Evolutionary conservation across 2,888 invertebrate species (phyloP).

Genomic region (Hyalella azteca): DNA sequence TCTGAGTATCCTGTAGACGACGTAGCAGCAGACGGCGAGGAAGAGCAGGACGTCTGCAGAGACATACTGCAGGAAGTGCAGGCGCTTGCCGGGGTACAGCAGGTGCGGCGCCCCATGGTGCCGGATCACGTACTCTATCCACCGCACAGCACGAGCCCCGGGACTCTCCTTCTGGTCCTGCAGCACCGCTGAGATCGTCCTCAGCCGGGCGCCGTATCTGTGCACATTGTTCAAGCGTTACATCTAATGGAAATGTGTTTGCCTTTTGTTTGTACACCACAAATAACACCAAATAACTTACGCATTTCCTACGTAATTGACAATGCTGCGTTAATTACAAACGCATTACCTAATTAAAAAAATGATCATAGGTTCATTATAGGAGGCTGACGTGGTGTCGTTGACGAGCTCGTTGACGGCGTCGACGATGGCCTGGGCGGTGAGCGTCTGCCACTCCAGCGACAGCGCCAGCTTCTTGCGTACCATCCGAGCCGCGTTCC

Average conservation of each 20-base stretch:
- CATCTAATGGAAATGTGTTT: too few species aligned
- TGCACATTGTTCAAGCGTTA: background rate
- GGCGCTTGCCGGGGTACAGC: slow-evolving; percentile 38
- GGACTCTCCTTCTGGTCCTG: slow-evolving; percentile 35
- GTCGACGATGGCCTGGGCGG: slow-evolving; percentile 32
- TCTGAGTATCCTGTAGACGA: background rate
- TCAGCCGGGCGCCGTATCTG: background rate
- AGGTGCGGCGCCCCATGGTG: slow-evolving; percentile 3
- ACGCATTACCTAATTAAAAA: too few species aligned
- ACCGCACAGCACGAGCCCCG: slow-evolving; percentile 43
- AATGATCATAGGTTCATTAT: too few species aligned
- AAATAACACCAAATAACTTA: too few species aligned
- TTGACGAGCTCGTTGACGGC: slow-evolving; percentile 24
- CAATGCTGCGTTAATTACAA: too few species aligned
- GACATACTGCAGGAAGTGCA: slow-evolving; percentile 43
- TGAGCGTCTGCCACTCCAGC: slow-evolving; percentile 38
- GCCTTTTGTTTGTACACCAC: too few species aligned
- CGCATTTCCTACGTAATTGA: too few species aligned
- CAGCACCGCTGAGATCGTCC: background rate
- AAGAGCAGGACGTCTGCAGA: slow-evolving; percentile 29
- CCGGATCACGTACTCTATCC: slow-evolving; percentile 42
- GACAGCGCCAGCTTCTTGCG: slow-evolving; percentile 36
- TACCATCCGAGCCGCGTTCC: slow-evolving; percentile 43
- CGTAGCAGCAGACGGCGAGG: background rate
- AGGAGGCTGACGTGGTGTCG: slow-evolving; percentile 37